Conservation (phyloP, 2,888 invertebrate genomes). For the Taenaris catops region DNA sequence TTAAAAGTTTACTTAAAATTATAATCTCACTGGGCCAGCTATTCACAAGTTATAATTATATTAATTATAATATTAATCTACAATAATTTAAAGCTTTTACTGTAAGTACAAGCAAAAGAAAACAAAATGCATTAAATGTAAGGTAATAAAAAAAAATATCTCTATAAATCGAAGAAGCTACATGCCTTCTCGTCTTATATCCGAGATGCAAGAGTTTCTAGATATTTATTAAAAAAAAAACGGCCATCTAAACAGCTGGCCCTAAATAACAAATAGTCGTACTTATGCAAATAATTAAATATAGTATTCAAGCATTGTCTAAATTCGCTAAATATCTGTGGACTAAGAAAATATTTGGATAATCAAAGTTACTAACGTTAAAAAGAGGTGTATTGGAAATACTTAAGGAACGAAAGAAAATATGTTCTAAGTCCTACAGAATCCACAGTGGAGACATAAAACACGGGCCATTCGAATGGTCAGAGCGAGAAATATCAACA, state of each 20-base stretch:
- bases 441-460: slow-evolving; percentile 19
- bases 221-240: slow-evolving; percentile 14
- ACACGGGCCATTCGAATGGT: too few relatives aligned
- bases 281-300: slow-evolving; percentile 21
- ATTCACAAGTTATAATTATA: slow-evolving; percentile 38
- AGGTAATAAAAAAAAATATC: slow-evolving; percentile 14
- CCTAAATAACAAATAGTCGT: slow-evolving; percentile 30
- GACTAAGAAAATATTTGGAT: slow-evolving; percentile 16
- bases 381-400: too few relatives aligned
- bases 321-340: slow-evolving; percentile 25
- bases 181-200: slow-evolving; percentile 29
- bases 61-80: slow-evolving; percentile 30
- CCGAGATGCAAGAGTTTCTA: slow-evolving; percentile 35
- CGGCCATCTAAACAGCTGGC: slow-evolving; percentile 34
- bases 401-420: slow-evolving; percentile 18
- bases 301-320: slow-evolving; percentile 23
- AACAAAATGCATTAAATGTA: slow-evolving; percentile 15
- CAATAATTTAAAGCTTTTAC: slow-evolving; percentile 43
- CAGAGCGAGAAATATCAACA: too few relatives aligned
- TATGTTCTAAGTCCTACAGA: slow-evolving; percentile 44
- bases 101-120: slow-evolving; percentile 10
- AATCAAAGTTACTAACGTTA: neutral
- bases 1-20: slow-evolving; percentile 25
- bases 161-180: slow-evolving; percentile 25
- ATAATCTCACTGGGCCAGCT: slow-evolving; percentile 60